Base-by-base conservation (phyloP, 2,113 vertebrate genomes). In the Catharus bicknelli region DNA sequence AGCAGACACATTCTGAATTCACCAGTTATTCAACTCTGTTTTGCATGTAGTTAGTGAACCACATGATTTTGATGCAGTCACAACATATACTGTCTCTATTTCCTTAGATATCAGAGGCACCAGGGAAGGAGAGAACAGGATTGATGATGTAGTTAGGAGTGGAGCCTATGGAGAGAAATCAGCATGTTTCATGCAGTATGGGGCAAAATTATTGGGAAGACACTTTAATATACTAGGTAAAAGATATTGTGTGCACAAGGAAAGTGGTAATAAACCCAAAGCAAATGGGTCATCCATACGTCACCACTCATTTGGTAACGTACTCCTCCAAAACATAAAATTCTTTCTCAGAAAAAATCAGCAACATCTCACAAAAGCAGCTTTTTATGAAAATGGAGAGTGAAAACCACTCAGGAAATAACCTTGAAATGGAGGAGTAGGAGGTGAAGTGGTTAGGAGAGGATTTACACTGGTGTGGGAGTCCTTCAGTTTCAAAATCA, bases 401-500 rank as follows among this genome's bases (percentile, higher is more conserved):
- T 16, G 55, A 77, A 88, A 90, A 86, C 58, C 40, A 70, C 72
- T 92, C 40, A 81, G 80, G 73, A 95, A 93, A 88, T 79, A 91
- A 80, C 70, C 91, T 9, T 63, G 64, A 90, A 90, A 80, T 86
- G 43, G 51, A 73, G 55, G 68, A 95, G 80, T 43, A 73, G 66
- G 77, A 93, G 64, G 80, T 78, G 81, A 94, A 94, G 50, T 57
- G 90, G 64, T 92, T 92, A 93, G 88, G 21, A 95, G 36, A 88
- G 48, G 30, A 94, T 95, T 32, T 68, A 26, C 86, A 79, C 57
- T 83, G 84, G 61, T 82, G 59, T 88, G 90, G 83, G 90, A 95
- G 86, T 80, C 27, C 53, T 82, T 81, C 61, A 79, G 87, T 72
- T 88, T 89, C 95, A 91, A 96, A 97, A 90, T 95, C 91, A 96